Percentiles rank a stretch among this genome's conserved stretches.
These are phyloP conservation scores for Odontamblyopus lacepedii DNA, from an alignment of 2,797 vertebrate genomes.

Conservation along the genomic window DNA sequence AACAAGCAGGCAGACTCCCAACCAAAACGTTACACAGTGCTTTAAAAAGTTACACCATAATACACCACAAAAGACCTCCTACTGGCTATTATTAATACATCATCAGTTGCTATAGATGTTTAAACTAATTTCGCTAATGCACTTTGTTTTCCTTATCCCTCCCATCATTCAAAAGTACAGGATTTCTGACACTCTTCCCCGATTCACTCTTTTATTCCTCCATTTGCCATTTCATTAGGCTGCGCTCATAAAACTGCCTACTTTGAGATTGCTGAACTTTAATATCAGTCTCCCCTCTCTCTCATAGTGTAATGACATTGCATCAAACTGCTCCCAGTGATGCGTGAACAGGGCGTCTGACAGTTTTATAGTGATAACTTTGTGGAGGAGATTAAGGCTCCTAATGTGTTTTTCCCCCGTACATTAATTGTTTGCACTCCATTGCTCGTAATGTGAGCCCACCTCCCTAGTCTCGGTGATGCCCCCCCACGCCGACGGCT, in stretches of 20 bases:
- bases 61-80: no score
- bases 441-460: constrained; percentile 70
- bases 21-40: no score
- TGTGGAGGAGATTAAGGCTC: constrained; percentile 73
- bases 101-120: no score
- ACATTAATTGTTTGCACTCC: constrained; percentile 80
- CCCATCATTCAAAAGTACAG: constrained; percentile 8
- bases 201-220: constrained; percentile 50
- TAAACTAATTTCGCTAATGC: no score
- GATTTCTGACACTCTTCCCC: constrained; percentile 26
- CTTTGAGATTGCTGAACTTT: constrained; percentile 50
- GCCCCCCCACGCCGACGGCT: constrained; percentile 66
- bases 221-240: constrained; percentile 60
- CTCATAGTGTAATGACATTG: constrained; percentile 65
- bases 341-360: constrained; percentile 73
- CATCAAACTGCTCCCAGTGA: constrained; percentile 70
- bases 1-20: no score
- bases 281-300: constrained; percentile 60
- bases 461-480: constrained; percentile 54
- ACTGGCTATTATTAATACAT: no score
- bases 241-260: constrained; percentile 54
- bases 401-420: constrained; percentile 73
- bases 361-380: constrained; percentile 76
- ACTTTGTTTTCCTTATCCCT: background rate
- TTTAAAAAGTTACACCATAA: no score